A percentile compares a stretch with the other conserved stretches of the same genome.
These are phyloP conservation scores for Metallyticus violacea DNA, from an alignment of 2,888 invertebrate genomes.

Conservation along the genomic window DNA sequence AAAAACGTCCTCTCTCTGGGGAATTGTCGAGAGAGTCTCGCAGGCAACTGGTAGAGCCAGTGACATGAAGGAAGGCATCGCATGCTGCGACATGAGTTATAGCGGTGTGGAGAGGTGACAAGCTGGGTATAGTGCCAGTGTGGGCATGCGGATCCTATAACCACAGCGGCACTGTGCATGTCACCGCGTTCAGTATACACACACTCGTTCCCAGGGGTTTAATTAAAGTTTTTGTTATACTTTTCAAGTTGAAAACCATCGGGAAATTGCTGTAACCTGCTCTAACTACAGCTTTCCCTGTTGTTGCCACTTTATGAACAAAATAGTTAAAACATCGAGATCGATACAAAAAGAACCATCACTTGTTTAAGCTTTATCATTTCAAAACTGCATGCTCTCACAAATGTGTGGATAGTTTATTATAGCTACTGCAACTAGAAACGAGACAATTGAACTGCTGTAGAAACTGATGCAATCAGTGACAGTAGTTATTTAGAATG, in stretches of 20 bases:
- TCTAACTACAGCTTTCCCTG: neutral
- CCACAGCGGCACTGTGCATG: neutral
- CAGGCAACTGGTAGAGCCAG: too few species aligned
- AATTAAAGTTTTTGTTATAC: constrained; percentile 14
- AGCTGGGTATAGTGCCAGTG: too few species aligned
- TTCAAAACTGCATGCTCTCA: too few species aligned
- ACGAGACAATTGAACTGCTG: too few species aligned
- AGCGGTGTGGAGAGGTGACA: neutral
- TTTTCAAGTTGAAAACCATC: neutral
- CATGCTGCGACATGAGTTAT: neutral
- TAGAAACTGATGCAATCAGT: too few species aligned
- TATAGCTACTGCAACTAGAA: too few species aligned
- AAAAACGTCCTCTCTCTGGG: neutral
- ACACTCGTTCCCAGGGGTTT: neutral
- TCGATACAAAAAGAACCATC: neutral
- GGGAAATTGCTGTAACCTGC: neutral
- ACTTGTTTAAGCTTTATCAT: too few species aligned
- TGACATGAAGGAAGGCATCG: neutral
- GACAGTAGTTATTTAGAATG: too few species aligned
- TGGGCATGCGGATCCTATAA: neutral
- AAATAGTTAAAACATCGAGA: neutral
- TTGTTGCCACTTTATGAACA: neutral
- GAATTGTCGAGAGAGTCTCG: too few species aligned
- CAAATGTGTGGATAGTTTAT: too few species aligned
- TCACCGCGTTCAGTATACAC: neutral